Evolutionary conservation across 1,140 invertebrate species (phyloP), one percentile per base, ranked within the genome.

Genomic region (Drosophila nasuta): DNA sequence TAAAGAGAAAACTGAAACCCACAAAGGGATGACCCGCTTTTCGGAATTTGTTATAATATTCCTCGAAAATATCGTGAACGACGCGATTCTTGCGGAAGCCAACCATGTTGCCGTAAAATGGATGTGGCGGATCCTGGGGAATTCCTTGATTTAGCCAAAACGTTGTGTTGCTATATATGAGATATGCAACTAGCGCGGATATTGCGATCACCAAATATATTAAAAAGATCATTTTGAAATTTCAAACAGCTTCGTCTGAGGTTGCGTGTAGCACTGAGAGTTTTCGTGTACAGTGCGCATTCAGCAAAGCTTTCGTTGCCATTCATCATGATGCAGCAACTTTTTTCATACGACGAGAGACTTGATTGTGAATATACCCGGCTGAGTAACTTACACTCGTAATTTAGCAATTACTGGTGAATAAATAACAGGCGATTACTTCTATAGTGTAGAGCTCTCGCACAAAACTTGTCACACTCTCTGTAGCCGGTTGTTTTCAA

Each of bases 111-210:
- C 93, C 93, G 15, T 91, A 82, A 2, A 92, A 62, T 1, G 91
- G 81, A 67, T 79, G 80, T 0, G 93, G 92, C 4, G 76, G 17
- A 1, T 93, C 77, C 46, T 93, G 92, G 0, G 91, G 88, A 5
- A 94, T 83, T 3, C 93, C 92, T 6, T 85, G 92, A 13, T 60
- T 72, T 38, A 81, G 88, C 93, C 93, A 94, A 75, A 92, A 92
- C 17, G 48, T 80, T n/a, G 82, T 15, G 41, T 89, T 85, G 5
- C 75, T 65, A 52, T 87, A 49, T 11, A 86, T 3, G 0, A 89
- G 1, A 56, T 75, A 79, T 0, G 57, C 75, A 7, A 86, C 3
- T 7, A 91, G 25, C 15, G 83, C 66, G 5, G 65, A 30, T 5
- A 89, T 48, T n/a, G 62, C 77, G 4, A 82, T 49, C 15, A 85